Percentiles rank a stretch among this genome's conserved stretches.
These are phyloP conservation scores for Pteria penguin DNA, from an alignment of 2,888 invertebrate species.

Conservation along the genomic window DNA sequence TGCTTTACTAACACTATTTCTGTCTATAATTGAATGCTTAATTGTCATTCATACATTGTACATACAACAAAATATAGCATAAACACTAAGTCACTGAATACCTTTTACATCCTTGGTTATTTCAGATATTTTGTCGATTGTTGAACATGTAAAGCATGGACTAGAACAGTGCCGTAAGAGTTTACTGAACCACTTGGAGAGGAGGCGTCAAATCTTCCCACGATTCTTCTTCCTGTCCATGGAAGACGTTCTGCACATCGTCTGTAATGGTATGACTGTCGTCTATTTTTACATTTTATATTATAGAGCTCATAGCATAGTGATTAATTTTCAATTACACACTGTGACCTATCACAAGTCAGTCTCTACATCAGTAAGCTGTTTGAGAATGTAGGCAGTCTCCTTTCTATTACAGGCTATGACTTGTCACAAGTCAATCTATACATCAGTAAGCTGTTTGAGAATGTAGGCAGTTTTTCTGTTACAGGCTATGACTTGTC, in stretches of 20 bases:
- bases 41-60: no score
- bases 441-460: slow-evolving; percentile 60
- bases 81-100: no score
- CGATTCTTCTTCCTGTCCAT: slow-evolving; percentile 79
- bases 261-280: slow-evolving; percentile 77
- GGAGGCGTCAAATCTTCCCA: slow-evolving; percentile 75
- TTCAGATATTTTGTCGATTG: slow-evolving; percentile 75
- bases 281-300: not conserved
- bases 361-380: slow-evolving; percentile 78
- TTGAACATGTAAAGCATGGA: slow-evolving; percentile 75
- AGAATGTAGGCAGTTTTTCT: not conserved
- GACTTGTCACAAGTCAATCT: slow-evolving; percentile 75
- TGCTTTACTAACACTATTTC: no score
- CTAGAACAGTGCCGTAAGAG: slow-evolving; percentile 74
- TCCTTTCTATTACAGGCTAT: slow-evolving; percentile 74
- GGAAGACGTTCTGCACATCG: slow-evolving; percentile 78
- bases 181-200: slow-evolving; percentile 74
- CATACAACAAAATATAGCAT: no score
- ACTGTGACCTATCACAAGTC: slow-evolving; percentile 75
- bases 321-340: slow-evolving; percentile 60
- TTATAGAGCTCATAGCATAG: no score
- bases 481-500: slow-evolving; percentile 75
- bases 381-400: slow-evolving; percentile 76
- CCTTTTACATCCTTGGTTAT: no score
- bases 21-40: no score